These are phyloP conservation scores for Lepidostoma basale DNA, from an alignment of 1,140 invertebrate species.

Conservation along the genomic window DNA sequence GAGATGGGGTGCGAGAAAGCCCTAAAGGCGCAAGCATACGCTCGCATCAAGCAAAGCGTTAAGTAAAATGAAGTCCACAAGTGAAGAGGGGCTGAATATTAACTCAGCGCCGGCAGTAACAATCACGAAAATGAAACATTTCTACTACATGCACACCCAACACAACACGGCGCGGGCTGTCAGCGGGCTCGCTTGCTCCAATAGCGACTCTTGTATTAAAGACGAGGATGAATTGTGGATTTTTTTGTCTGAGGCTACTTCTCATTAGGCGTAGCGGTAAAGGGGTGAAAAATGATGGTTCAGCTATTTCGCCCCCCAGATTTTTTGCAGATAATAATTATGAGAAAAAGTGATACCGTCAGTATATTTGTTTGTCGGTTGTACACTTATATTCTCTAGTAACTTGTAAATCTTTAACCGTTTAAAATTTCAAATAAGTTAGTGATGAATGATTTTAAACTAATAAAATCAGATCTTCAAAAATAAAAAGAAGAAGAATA, in stretches of 20 bases:
- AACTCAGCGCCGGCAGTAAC: background rate
- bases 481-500: too few relatives aligned
- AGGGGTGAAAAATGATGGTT: constrained; percentile 26
- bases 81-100: background rate
- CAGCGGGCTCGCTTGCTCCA: background rate
- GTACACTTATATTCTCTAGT: background rate
- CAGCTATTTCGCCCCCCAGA: background rate
- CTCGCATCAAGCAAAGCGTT: background rate
- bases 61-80: background rate
- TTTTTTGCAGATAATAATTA: constrained; percentile 16
- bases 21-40: background rate
- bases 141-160: background rate
- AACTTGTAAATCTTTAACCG: background rate
- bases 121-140: background rate
- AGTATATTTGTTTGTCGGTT: background rate
- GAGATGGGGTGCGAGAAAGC: constrained; percentile 9
- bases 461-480: too few relatives aligned
- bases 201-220: constrained; percentile 22
- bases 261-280: constrained; percentile 24
- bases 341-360: background rate
- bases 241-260: constrained; percentile 27
- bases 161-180: background rate
- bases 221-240: constrained; percentile 27
- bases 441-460: too few relatives aligned
- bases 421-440: background rate